Evolutionary conservation across 2,797 vertebrate species (phyloP).

Genomic region (Macrochelys suwanniensis): DNA sequence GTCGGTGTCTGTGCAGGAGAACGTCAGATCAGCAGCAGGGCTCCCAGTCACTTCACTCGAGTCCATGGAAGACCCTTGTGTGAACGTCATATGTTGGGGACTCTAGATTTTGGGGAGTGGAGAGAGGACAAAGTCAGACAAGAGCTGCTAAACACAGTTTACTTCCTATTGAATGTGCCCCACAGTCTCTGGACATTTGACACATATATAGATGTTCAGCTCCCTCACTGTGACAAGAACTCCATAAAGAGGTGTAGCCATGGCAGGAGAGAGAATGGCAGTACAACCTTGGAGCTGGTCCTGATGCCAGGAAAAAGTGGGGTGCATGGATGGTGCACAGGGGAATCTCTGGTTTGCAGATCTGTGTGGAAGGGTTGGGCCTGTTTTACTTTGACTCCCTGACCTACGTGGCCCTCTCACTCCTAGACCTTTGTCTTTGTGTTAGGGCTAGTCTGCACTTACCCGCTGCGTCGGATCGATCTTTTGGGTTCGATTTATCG

Average conservation of each 20-base stretch:
- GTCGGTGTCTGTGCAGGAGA: not conserved
- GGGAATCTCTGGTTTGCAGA: no score
- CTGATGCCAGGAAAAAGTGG: not conserved
- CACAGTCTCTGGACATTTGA: not conserved
- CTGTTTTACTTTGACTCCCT: not conserved
- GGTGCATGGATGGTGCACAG: not conserved
- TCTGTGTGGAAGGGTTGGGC: not conserved
- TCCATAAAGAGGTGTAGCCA: not conserved
- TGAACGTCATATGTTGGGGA: not conserved
- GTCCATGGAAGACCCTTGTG: not conserved
- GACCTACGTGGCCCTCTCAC: not conserved
- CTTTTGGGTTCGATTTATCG: no score
- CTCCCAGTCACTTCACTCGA: not conserved
- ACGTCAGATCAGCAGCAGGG: not conserved
- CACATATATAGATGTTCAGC: not conserved
- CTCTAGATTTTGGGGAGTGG: not conserved
- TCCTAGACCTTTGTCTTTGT: not conserved
- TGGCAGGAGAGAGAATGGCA: not conserved
- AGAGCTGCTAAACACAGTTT: not conserved
- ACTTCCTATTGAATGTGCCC: not conserved
- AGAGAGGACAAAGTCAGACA: not conserved
- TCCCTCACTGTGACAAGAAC: not conserved
- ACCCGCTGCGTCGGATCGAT: no score
- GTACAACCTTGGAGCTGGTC: not conserved
- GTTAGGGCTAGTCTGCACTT: no score